These are phyloP conservation scores for Melinaea menophilus DNA, from an alignment of 2,888 invertebrate genomes.

Conservation along the genomic window DNA sequence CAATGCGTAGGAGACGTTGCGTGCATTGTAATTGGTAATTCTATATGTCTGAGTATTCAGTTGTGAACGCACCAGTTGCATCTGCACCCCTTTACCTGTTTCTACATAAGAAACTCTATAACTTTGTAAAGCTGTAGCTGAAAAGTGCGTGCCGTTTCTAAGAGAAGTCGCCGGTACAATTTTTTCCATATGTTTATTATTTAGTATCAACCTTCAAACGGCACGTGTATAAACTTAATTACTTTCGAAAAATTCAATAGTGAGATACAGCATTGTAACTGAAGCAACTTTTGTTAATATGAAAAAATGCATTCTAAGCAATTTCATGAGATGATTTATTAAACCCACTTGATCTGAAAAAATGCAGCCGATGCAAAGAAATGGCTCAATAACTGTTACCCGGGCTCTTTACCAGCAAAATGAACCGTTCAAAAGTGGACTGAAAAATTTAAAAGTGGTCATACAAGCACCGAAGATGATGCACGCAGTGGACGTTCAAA, in stretches of 20 bases:
- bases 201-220: not conserved
- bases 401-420: not conserved
- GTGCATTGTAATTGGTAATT: conserved; percentile 29
- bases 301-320: not conserved
- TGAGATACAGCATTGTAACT: too few species aligned
- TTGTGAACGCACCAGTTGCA: conserved; percentile 27
- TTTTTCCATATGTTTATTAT: too few species aligned
- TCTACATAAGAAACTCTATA: conserved; percentile 17
- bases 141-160: too few species aligned
- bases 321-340: not conserved
- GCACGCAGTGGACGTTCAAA: too few species aligned
- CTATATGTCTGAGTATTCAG: conserved; percentile 25
- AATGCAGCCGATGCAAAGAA: not conserved
- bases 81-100: conserved; percentile 27
- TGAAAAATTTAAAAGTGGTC: not conserved
- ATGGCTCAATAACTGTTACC: not conserved
- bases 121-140: too few species aligned
- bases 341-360: not conserved
- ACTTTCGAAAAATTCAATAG: too few species aligned
- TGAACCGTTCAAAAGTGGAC: not conserved
- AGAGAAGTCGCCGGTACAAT: too few species aligned
- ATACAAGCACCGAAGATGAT: too few species aligned
- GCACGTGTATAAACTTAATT: too few species aligned
- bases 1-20: conserved; percentile 22
- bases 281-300: too few species aligned